Evolutionary conservation across 2,113 vertebrate genomes (phyloP), one percentile per base, ranked within the genome.

Genomic region (Apus apus): DNA sequence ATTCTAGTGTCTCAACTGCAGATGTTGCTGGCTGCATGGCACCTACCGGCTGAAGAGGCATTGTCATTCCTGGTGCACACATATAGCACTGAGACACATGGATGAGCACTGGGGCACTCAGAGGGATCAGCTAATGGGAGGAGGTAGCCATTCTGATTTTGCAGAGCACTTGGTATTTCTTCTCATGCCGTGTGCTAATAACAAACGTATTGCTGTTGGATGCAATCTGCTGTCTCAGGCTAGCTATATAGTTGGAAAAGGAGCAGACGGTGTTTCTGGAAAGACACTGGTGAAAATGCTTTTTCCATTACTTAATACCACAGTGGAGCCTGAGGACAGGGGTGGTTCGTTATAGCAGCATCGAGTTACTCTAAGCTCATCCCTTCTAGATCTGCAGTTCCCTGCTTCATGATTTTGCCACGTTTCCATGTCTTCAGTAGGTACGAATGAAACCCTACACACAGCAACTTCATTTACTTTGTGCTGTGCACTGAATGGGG

Each of bases 61-160:
- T 9, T 54, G 34, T 30, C 11, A 8, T 66, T 87, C 40, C 75
- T 13, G 2, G 13, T 13, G 43, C 0, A 0, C 61, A 14, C 1
- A 0, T 8, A 17, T 73, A 36, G 10, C 40, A 9, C 8, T 0
- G 1, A 51, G 36, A 8, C 38, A 7, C 34, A 54, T 53, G 8
- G 48, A 64, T 61, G 68, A 58, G 43, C 21, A 23, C 57, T 0
- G 1, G 51, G 36, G 9, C 43, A 8, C 34, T 58, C 53, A 9
- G 48, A 64, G 67, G 26, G 53, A 11, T 32, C 68, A 84, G 2
- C 72, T 27, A 34, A 57, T 43, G 40, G 40, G 5, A 15, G 53
- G 29, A 76, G 17, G 4, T 75, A 70, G 22, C 13, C 23, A 7
- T 81, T 61, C 68, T 27, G 45, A 36, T 75, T 78, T 85, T 94